phyloP scores from a whole-genome alignment of 2,113 vertebrate species.

The Merops nubicus region DNA sequence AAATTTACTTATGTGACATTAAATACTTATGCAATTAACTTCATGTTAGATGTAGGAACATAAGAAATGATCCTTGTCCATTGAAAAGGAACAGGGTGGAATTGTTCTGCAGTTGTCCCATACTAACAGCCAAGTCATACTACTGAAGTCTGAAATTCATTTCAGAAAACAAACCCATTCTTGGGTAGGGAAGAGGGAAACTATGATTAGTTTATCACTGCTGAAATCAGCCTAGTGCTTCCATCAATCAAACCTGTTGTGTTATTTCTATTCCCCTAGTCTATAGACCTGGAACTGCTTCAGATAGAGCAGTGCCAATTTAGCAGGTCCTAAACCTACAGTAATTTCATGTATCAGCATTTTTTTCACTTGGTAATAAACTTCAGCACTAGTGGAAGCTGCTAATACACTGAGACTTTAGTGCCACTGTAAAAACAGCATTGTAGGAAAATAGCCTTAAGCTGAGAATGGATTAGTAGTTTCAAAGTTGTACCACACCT shows the following conservation, averaged over 20 bases:
- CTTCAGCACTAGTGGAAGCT: neutral
- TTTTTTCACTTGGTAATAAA: conserved; percentile 40
- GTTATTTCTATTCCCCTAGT: neutral
- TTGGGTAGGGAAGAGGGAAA: neutral
- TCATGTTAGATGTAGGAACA: neutral
- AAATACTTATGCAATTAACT: neutral
- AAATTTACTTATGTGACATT: too few relatives aligned
- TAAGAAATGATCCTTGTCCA: neutral
- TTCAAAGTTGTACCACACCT: neutral
- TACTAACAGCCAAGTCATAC: neutral
- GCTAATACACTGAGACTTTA: conserved; percentile 1
- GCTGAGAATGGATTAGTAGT: conserved; percentile 26
- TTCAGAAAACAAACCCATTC: neutral
- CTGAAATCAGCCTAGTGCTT: neutral
- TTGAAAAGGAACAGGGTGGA: neutral
- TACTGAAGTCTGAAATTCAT: neutral
- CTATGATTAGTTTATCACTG: neutral
- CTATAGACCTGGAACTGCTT: neutral
- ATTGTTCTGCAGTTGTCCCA: neutral
- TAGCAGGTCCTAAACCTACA: conserved; percentile 37
- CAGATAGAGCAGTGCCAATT: neutral
- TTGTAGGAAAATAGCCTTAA: conserved; percentile 37
- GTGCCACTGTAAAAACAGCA: conserved; percentile 40
- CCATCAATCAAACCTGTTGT: neutral
- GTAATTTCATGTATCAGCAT: conserved; percentile 34